Evolutionary conservation across 2,888 invertebrate genomes (phyloP).

Genomic region (Microplitis deprimator): DNA sequence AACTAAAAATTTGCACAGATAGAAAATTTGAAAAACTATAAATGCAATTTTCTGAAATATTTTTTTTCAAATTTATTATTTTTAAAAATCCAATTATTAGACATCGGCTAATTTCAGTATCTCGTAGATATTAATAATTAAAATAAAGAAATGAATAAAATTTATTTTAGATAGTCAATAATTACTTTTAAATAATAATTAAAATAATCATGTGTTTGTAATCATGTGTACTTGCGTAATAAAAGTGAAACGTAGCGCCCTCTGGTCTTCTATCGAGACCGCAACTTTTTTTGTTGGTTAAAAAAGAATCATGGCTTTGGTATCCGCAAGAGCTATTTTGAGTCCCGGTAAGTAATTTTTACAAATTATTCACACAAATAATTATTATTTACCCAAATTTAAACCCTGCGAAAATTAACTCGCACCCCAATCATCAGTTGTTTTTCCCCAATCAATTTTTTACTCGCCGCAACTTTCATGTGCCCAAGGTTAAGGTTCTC

Average conservation of each 20-base stretch:
- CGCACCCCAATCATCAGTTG: not conserved
- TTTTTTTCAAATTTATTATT: too few species aligned
- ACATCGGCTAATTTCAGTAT: too few species aligned
- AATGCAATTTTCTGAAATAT: too few species aligned
- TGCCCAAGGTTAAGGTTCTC: not conserved
- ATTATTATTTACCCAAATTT: not conserved
- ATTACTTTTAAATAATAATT: not conserved
- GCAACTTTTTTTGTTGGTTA: slow-evolving; percentile 4
- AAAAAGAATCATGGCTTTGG: slow-evolving; percentile 64
- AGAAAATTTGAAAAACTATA: too few species aligned
- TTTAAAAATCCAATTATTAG: too few species aligned
- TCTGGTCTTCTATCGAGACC: not conserved
- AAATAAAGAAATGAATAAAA: too few species aligned
- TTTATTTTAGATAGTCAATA: not conserved
- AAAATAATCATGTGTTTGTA: not conserved
- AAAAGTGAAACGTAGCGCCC: slow-evolving; percentile 15
- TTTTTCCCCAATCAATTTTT: not conserved
- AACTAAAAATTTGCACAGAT: too few species aligned
- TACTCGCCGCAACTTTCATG: not conserved
- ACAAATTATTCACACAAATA: slow-evolving; percentile 27
- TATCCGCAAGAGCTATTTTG: slow-evolving; percentile 62
- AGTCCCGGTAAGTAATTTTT: slow-evolving; percentile 63
- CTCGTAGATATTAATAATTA: too few species aligned
- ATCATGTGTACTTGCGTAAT: not conserved
- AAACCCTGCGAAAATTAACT: not conserved